phyloP scores from a whole-genome alignment of 2,888 invertebrate genomes.

The Hesperia comma region DNA sequence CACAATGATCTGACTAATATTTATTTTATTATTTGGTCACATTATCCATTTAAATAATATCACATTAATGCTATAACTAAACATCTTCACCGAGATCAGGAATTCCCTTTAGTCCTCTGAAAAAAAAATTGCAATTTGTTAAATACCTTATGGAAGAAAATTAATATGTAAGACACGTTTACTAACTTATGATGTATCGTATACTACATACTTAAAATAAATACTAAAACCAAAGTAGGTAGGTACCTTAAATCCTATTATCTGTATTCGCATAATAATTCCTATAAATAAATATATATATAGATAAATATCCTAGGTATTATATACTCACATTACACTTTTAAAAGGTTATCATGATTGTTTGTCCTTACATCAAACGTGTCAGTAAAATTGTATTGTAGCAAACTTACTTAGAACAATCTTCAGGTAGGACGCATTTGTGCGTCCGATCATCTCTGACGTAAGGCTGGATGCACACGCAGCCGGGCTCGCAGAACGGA shows the following conservation, averaged over 20 bases:
- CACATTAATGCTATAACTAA: conserved; percentile 30
- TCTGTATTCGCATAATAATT: no score
- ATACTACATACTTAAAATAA: no score
- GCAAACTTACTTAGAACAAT: conserved; percentile 71
- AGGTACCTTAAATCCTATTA: no score
- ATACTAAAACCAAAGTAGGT: no score
- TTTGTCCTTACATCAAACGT: no score
- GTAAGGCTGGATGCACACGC: conserved; percentile 71
- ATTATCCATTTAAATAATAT: neutral
- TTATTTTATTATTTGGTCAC: conserved; percentile 6
- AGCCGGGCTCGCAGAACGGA: conserved; percentile 78
- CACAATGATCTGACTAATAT: conserved; percentile 11
- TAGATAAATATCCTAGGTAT: no score
- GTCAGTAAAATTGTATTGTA: neutral
- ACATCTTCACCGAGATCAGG: conserved; percentile 72
- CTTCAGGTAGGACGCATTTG: conserved; percentile 73
- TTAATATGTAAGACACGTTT: no score
- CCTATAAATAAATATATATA: no score
- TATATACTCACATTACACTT: no score
- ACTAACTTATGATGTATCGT: no score
- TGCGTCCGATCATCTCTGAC: conserved; percentile 78
- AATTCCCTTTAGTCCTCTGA: conserved; percentile 76
- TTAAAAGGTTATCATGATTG: no score
- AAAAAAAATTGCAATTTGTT: conserved; percentile 42
- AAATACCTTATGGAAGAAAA: neutral